These are phyloP conservation scores for Parnassius glacialis DNA, from an alignment of 2,888 invertebrate species.

Conservation along the genomic window DNA sequence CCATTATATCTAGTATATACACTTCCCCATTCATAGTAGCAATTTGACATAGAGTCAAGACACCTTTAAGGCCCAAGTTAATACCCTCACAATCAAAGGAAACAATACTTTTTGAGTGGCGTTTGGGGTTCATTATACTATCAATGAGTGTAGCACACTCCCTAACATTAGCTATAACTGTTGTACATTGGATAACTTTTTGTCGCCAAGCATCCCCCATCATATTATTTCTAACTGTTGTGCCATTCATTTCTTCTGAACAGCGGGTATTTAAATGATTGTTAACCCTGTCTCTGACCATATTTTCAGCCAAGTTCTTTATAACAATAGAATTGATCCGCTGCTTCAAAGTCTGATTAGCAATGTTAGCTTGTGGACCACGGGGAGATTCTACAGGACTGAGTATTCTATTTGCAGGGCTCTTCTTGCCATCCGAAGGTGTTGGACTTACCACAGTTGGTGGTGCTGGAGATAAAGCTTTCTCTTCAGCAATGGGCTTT, in stretches of 20 bases:
- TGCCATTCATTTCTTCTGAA: slow-evolving; percentile 68
- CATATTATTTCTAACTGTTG: slow-evolving; percentile 65
- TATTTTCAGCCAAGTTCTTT: slow-evolving; percentile 94
- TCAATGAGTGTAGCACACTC: slow-evolving; percentile 89
- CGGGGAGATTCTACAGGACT: slow-evolving; percentile 76
- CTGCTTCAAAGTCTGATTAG: slow-evolving; percentile 91
- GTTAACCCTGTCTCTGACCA: slow-evolving; percentile 76
- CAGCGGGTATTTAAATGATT: slow-evolving; percentile 72
- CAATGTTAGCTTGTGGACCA: slow-evolving; percentile 72
- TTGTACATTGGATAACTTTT: slow-evolving; percentile 89
- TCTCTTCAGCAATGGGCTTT: slow-evolving; percentile 71
- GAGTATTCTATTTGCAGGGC: slow-evolving; percentile 75
- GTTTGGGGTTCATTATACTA: slow-evolving; percentile 83
- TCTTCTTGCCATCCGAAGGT: slow-evolving; percentile 69
- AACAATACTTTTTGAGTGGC: slow-evolving; percentile 82
- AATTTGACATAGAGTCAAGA: slow-evolving; percentile 91
- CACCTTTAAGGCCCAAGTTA: slow-evolving; percentile 93
- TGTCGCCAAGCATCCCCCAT: slow-evolving; percentile 90
- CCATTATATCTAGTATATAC: slow-evolving; percentile 93
- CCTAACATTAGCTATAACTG: slow-evolving; percentile 88
- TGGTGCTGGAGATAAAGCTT: slow-evolving; percentile 59
- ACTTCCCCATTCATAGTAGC: slow-evolving; percentile 91
- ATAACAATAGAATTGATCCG: slow-evolving; percentile 93
- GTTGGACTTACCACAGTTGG: slow-evolving; percentile 67
- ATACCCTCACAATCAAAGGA: slow-evolving; percentile 97